A percentile compares a stretch with the other conserved stretches of the same genome.
Evolutionary conservation across 2,797 vertebrate genomes (phyloP).

Genomic region (Sus cebifrons): DNA sequence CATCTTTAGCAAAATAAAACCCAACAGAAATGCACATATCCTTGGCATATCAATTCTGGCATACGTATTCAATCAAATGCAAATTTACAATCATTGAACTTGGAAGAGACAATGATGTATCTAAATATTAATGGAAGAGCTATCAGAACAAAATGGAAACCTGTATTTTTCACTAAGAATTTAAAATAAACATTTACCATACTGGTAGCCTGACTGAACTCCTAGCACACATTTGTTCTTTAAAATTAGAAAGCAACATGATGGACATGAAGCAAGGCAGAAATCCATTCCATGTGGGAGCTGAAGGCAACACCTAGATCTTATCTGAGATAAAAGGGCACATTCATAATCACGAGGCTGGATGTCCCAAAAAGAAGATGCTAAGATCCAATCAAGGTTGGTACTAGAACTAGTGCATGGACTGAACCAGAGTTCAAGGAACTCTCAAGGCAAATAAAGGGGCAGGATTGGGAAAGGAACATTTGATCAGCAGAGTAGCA

Average conservation of each 20-base stretch:
- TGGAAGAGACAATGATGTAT: not conserved
- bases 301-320: not conserved
- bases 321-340: not conserved
- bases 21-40: not conserved
- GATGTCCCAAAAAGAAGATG: not conserved
- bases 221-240: not conserved
- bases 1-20: conserved; percentile 49
- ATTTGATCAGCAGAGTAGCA: not conserved
- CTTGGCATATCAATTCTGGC: conserved; percentile 47
- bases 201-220: not conserved
- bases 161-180: not conserved
- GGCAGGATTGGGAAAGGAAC: not conserved
- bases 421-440: conserved; percentile 8
- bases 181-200: not conserved
- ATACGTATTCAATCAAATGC: conserved; percentile 59
- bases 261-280: not conserved
- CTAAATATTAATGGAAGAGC: conserved; percentile 24
- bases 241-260: not conserved
- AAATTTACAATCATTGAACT: not conserved
- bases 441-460: not conserved
- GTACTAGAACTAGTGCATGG: not conserved
- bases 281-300: not conserved
- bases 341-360: not conserved
- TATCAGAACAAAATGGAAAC: not conserved
- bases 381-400: not conserved